Base-by-base conservation (phyloP, 2,797 vertebrate genomes). In the Pipistrellus pipistrellus region DNA sequence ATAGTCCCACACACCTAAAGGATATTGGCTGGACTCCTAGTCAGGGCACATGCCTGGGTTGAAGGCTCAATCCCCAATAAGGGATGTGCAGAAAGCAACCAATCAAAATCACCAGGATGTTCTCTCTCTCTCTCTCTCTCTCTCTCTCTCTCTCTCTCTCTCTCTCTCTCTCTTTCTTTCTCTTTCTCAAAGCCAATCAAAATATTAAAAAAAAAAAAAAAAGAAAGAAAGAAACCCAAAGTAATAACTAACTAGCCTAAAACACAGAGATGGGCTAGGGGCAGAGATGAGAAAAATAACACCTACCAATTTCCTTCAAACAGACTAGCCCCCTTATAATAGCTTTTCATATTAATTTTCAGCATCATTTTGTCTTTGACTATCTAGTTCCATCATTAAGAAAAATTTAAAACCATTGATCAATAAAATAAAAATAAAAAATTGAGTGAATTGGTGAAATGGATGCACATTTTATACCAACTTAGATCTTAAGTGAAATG, bases 271-370 rank as follows among this genome's bases (percentile, higher is more conserved):
- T 62, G 23, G 4, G 51, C 2, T 27, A 38, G 8, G 27, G 0
- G 6, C n/a, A 20, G 3, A 27, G 6, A 78, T 53, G 44, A 20
- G 46, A 76, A 21, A 55, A 76, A 76, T 2, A 3, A 8, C 27
- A 30, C 90, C 35, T 35, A 85, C 10, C 21, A 53, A 13, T 77
- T 83, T 64, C n/a, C 35, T 38, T n/a, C 30, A 85, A 68, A 88
- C 6, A 68, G 20, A 55, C 30, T 88, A 77, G 62, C 9, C 77
- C 59, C 59, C 10, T 15, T 81, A 81, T 72, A 68, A 84, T 73
- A 81, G 76, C 25, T 94, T 95, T 25, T 53, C 44, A 57, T 21
- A 71, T 78, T 76, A 55, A 51, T 77, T 89, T 89, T 91, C 71
- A 69, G 38, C 21, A 59, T 64, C 69, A 68, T 32, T 72, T 55